Percentiles rank a stretch among this genome's conserved stretches.
phyloP scores from a whole-genome alignment of 2,888 invertebrate genomes.

The Linnaemya vulpina region DNA sequence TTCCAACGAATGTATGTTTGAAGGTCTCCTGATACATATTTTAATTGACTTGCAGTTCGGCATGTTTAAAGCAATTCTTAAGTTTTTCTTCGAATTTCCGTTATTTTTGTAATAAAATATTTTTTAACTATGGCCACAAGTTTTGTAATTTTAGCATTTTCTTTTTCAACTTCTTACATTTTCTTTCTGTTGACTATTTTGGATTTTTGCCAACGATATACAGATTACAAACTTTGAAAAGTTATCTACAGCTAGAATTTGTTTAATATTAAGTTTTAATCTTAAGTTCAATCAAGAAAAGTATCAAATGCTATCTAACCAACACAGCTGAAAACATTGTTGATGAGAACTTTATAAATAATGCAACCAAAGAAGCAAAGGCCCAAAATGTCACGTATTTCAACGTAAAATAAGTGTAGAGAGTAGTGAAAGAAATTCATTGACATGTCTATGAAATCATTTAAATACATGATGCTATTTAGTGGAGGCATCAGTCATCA shows the following conservation, averaged over 20 bases:
- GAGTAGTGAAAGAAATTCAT: slow-evolving; percentile 31
- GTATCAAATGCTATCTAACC: slow-evolving; percentile 21
- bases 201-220: not conserved
- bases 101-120: too few species aligned
- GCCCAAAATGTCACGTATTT: slow-evolving; percentile 79
- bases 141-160: too few species aligned
- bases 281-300: slow-evolving; percentile 23
- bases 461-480: slow-evolving; percentile 78
- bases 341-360: slow-evolving; percentile 38
- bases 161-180: too few species aligned
- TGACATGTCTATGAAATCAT: slow-evolving; percentile 74
- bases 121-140: too few species aligned
- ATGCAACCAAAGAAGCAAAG: slow-evolving; percentile 28
- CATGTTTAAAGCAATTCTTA: too few species aligned
- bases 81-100: too few species aligned
- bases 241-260: not conserved
- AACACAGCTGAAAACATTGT: slow-evolving; percentile 26
- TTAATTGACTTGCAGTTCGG: too few species aligned
- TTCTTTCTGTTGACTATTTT: not conserved
- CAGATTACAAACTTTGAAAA: not conserved
- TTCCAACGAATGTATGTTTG: too few species aligned
- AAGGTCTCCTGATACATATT: too few species aligned
- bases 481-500: slow-evolving; percentile 77
- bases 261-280: not conserved
- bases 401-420: slow-evolving; percentile 52